A percentile compares a stretch with the other conserved stretches of the same genome.
These are phyloP conservation scores for Eretmocerus hayati DNA, from an alignment of 2,888 invertebrate species.

Conservation along the genomic window DNA sequence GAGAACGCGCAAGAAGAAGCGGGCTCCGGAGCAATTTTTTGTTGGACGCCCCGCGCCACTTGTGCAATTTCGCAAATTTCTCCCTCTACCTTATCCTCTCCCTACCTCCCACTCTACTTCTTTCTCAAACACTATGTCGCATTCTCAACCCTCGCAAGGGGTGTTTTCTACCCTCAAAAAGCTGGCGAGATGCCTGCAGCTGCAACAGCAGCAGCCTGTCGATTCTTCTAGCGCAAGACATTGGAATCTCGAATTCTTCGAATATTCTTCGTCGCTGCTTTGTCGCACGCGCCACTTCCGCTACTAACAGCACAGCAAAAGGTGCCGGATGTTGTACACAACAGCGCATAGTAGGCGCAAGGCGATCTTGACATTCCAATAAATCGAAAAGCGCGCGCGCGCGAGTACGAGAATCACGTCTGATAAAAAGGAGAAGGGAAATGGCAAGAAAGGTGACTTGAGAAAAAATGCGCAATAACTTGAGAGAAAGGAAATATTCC, in stretches of 20 bases:
- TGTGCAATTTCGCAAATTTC: slow-evolving; percentile 10
- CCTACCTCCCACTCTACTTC: not conserved
- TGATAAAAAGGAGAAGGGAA: not conserved
- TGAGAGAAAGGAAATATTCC: too few species aligned
- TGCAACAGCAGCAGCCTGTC: slow-evolving; percentile 12
- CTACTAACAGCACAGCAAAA: too few species aligned
- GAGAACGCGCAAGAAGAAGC: not conserved
- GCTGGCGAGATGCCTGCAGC: too few species aligned
- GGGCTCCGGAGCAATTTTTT: not conserved
- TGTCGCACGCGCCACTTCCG: not conserved
- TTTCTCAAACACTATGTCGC: not conserved
- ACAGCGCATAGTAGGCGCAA: too few species aligned
- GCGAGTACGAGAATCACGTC: too few species aligned
- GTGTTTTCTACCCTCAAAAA: not conserved
- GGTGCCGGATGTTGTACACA: not conserved
- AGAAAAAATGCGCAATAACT: too few species aligned
- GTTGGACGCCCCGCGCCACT: not conserved
- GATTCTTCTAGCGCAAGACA: slow-evolving; percentile 9
- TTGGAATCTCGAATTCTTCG: slow-evolving; percentile 13
- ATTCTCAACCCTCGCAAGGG: not conserved
- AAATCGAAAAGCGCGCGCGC: slow-evolving; percentile 7
- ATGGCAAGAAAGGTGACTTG: too few species aligned
- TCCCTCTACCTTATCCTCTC: not conserved
- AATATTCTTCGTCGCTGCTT: slow-evolving; percentile 9
- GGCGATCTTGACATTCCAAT: slow-evolving; percentile 14